These are phyloP conservation scores for Agriopis leucophaearia DNA, from an alignment of 2,888 invertebrate genomes.

Conservation along the genomic window DNA sequence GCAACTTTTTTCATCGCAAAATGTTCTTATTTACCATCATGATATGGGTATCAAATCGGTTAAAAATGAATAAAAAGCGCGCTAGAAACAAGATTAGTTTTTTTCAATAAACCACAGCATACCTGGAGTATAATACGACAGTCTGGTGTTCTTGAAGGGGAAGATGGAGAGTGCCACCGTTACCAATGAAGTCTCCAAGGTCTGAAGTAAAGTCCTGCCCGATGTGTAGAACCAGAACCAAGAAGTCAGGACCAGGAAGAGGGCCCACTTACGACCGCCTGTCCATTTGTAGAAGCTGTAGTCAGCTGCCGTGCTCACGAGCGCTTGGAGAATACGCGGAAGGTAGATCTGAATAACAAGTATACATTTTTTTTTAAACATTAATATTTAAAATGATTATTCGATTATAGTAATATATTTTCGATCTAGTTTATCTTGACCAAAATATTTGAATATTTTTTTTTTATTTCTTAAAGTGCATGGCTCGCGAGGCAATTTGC, in stretches of 20 bases:
- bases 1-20: too few species aligned
- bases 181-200: slow-evolving; percentile 93
- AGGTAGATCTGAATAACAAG: slow-evolving; percentile 85
- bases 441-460: too few species aligned
- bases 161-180: slow-evolving; percentile 93
- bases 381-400: not conserved
- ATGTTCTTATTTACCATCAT: too few species aligned
- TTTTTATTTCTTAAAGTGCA: too few species aligned
- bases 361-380: too few species aligned
- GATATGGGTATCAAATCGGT: too few species aligned
- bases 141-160: slow-evolving; percentile 87
- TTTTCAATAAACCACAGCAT: too few species aligned
- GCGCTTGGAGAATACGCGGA: slow-evolving; percentile 94
- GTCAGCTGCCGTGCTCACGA: slow-evolving; percentile 92
- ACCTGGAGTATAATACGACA: slow-evolving; percentile 75
- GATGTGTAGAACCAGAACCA: slow-evolving; percentile 98
- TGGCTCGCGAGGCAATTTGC: too few species aligned
- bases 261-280: slow-evolving; percentile 91
- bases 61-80: too few species aligned
- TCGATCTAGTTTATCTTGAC: too few species aligned
- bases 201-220: slow-evolving; percentile 95
- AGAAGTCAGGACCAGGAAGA: slow-evolving; percentile 90
- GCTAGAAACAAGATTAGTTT: too few species aligned
- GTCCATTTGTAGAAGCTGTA: slow-evolving; percentile 90
- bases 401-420: too few species aligned